phyloP scores from a whole-genome alignment of 2,888 invertebrate species.

The Phania funesta region DNA sequence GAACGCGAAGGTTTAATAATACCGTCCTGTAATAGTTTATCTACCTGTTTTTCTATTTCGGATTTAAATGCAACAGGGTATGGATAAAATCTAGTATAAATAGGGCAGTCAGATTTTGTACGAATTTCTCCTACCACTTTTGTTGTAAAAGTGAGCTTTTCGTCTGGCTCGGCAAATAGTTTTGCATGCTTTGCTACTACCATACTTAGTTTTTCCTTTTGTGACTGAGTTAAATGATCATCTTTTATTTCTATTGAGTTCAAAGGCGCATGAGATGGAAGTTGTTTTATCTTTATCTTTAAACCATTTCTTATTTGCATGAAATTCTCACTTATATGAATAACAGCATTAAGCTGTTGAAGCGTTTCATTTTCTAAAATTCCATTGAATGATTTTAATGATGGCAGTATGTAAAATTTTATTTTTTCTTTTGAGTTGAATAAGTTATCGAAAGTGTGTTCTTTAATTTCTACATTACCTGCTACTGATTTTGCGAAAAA shows the following conservation, averaged over 20 bases:
- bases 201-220: background rate
- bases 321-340: background rate
- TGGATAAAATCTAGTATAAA: constrained; percentile 29
- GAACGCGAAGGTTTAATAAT: no score
- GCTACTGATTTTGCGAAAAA: constrained; percentile 34
- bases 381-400: constrained; percentile 29
- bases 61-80: background rate
- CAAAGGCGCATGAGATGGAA: background rate
- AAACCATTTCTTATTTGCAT: background rate
- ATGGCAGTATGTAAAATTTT: constrained; percentile 4
- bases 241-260: background rate
- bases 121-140: constrained; percentile 5
- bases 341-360: background rate
- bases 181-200: background rate
- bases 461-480: constrained; percentile 27
- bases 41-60: background rate
- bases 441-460: constrained; percentile 27
- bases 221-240: background rate
- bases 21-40: background rate
- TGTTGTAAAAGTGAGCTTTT: background rate
- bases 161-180: no score
- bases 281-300: background rate
- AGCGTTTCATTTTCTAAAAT: constrained; percentile 32
- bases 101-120: constrained; percentile 4
- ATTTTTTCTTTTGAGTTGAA: constrained; percentile 12